phyloP scores from a whole-genome alignment of 1,140 invertebrate genomes.

The Solen grandis region DNA sequence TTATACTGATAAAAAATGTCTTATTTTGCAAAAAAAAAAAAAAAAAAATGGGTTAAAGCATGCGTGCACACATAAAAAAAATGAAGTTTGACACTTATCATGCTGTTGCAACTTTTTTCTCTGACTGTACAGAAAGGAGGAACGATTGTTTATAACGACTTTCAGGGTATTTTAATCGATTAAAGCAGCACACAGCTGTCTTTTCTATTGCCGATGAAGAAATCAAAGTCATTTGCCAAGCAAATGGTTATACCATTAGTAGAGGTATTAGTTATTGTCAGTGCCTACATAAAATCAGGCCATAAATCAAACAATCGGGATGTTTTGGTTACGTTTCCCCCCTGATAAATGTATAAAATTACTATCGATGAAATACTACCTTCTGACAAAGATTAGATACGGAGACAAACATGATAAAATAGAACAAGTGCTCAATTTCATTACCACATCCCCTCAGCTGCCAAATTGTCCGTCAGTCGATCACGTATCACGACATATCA shows the following conservation, averaged over 20 bases:
- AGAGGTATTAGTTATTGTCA: background rate
- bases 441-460: constrained; percentile 40
- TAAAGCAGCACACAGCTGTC: too few relatives aligned
- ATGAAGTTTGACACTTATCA: too few relatives aligned
- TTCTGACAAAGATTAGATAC: constrained; percentile 42
- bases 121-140: too few relatives aligned
- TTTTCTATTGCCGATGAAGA: too few relatives aligned
- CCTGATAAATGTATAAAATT: constrained; percentile 43
- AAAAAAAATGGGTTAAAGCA: too few relatives aligned
- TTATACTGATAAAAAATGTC: too few relatives aligned
- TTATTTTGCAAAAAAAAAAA: too few relatives aligned
- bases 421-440: constrained; percentile 50
- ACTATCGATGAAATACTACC: constrained; percentile 48
- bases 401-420: constrained; percentile 42
- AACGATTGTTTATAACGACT: too few relatives aligned
- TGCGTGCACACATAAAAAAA: too few relatives aligned
- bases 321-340: background rate
- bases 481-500: constrained; percentile 50
- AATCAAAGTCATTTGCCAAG: background rate
- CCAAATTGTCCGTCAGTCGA: constrained; percentile 56
- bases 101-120: too few relatives aligned
- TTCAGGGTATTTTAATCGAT: too few relatives aligned
- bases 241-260: background rate
- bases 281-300: background rate
- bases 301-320: background rate